These are phyloP conservation scores for Neomorphus geoffroyi DNA, from an alignment of 2,797 vertebrate species.

Conservation along the genomic window DNA sequence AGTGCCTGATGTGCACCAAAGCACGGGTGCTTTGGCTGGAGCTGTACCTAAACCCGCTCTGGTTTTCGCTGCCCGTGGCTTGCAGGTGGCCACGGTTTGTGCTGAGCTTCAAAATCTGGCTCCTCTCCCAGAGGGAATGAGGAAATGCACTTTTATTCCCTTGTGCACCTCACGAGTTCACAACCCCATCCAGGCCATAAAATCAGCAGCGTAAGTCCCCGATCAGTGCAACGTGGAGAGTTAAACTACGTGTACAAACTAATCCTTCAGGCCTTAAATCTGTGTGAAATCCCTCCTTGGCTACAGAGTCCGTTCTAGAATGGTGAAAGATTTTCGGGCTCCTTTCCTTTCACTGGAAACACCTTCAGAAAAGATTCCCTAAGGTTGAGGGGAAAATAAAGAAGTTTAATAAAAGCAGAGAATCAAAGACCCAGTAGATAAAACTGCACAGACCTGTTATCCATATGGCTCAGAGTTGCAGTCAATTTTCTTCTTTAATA, in stretches of 20 bases:
- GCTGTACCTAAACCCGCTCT: background rate
- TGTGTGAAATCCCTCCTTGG: background rate
- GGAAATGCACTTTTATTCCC: background rate
- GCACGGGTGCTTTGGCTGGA: background rate
- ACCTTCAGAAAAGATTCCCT: background rate
- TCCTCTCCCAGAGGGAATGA: background rate
- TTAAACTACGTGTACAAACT: background rate
- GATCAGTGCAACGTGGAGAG: background rate
- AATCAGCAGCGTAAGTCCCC: background rate
- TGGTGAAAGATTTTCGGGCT: background rate
- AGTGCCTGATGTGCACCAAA: background rate
- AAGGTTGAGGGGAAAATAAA: background rate
- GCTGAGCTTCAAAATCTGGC: background rate
- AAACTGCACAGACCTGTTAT: slow-evolving; percentile 24
- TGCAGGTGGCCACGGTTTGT: background rate
- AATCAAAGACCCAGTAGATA: slow-evolving; percentile 31
- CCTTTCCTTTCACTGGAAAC: background rate
- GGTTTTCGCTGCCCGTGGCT: background rate
- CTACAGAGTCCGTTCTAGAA: background rate
- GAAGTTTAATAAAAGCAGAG: background rate
- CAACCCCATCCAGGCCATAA: background rate
- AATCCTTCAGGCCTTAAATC: background rate
- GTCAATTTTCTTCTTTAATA: slow-evolving; percentile 44
- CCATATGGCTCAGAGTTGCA: background rate
- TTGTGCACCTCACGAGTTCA: too few relatives aligned